A percentile compares a stretch with the other conserved stretches of the same genome.
These are phyloP conservation scores for Agrochola litura DNA, from an alignment of 2,888 invertebrate species.

Conservation along the genomic window DNA sequence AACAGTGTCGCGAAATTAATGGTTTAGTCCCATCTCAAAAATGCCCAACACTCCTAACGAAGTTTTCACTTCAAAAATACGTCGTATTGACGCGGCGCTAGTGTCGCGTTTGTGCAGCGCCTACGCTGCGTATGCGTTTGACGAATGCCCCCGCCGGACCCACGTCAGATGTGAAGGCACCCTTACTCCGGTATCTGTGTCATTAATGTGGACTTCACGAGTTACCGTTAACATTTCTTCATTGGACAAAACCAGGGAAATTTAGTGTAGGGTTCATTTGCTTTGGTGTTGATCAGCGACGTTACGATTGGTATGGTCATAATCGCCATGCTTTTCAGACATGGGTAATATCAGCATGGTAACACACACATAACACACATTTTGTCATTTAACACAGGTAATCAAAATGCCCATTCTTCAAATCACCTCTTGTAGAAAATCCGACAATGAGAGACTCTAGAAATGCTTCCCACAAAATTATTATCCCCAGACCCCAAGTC, in stretches of 20 bases:
- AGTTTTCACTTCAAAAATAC: neutral
- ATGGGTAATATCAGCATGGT: constrained; percentile 11
- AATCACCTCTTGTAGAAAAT: neutral
- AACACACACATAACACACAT: constrained; percentile 29
- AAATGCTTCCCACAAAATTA: neutral
- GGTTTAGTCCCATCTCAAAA: too few species aligned
- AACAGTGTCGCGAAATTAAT: too few species aligned
- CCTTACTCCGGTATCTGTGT: constrained; percentile 41
- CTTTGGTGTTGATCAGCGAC: constrained; percentile 31
- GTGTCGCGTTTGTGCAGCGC: constrained; percentile 26
- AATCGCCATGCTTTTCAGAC: constrained; percentile 22
- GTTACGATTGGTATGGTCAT: constrained; percentile 15
- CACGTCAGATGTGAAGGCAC: constrained; percentile 46
- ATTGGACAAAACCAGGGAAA: constrained; percentile 11
- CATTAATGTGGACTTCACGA: constrained; percentile 40
- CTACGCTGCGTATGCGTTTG: constrained; percentile 32
- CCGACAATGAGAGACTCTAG: neutral
- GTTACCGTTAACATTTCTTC: constrained; percentile 25
- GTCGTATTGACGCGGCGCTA: constrained; percentile 30
- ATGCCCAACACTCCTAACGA: too few species aligned
- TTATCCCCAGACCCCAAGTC: neutral
- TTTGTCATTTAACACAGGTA: constrained; percentile 14
- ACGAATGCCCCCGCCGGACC: constrained; percentile 34
- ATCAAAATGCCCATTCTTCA: neutral
- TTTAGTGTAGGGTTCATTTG: constrained; percentile 33